A percentile compares a stretch with the other conserved stretches of the same genome.
Evolutionary conservation across 2,888 invertebrate species (phyloP).

Genomic region (Drosophila merina): DNA sequence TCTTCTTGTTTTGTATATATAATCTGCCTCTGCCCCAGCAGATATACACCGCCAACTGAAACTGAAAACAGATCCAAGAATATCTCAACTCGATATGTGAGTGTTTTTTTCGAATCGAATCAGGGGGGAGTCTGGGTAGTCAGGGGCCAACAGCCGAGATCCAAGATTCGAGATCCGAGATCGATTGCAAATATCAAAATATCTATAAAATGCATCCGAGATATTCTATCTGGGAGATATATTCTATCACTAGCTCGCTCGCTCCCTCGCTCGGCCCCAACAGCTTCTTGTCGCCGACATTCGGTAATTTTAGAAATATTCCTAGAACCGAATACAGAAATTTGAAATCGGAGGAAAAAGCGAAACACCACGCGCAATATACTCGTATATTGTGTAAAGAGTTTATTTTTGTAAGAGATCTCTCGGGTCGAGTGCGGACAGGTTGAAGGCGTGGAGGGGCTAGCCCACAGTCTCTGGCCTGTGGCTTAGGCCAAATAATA

Average conservation of each 20-base stretch:
- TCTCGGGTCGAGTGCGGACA: conserved; percentile 27
- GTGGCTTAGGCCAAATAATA: conserved; percentile 45
- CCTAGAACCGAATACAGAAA: conserved; percentile 62
- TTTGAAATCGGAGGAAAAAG: conserved; percentile 55
- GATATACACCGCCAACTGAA: conserved; percentile 62
- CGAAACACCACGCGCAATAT: conserved; percentile 70
- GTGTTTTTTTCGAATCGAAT: neutral
- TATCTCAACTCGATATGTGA: conserved; percentile 75
- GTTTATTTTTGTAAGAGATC: conserved; percentile 71
- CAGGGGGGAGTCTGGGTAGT: too few species aligned
- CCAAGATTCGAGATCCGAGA: conserved; percentile 20
- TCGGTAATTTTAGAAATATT: conserved; percentile 74
- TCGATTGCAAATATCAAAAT: conserved; percentile 46
- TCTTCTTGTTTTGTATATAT: conserved; percentile 69
- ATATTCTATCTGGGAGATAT: conserved; percentile 54
- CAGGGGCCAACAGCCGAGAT: conserved; percentile 5
- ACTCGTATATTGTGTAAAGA: conserved; percentile 73
- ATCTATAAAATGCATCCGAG: conserved; percentile 30
- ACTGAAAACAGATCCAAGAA: conserved; percentile 83
- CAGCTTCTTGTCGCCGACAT: conserved; percentile 9
- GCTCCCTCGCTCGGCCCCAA: conserved; percentile 16
- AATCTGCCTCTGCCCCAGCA: conserved; percentile 70
- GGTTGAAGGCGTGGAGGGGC: conserved; percentile 9
- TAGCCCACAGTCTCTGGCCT: neutral
- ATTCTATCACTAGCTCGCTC: conserved; percentile 26